These are phyloP conservation scores for Choristoneura rosaceana DNA, from an alignment of 2,888 invertebrate genomes.

Conservation along the genomic window DNA sequence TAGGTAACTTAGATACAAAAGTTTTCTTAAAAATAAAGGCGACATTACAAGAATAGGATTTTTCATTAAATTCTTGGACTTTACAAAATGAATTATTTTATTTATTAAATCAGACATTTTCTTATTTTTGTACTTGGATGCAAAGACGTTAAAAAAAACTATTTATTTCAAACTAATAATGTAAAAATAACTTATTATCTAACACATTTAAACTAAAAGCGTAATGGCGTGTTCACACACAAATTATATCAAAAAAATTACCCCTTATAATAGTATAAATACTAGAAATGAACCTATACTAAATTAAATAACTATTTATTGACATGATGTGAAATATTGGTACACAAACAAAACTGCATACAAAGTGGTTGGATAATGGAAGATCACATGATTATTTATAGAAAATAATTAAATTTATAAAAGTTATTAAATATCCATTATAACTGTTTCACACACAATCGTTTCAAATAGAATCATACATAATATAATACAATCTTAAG, in stretches of 20 bases:
- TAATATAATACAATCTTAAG: neutral
- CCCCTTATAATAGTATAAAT: constrained; percentile 35
- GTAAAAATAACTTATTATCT: constrained; percentile 23
- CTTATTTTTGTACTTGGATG: constrained; percentile 20
- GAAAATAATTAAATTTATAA: constrained; percentile 8
- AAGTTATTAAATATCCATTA: neutral
- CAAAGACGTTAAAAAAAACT: neutral
- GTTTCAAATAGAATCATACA: constrained; percentile 16
- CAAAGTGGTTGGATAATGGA: constrained; percentile 13
- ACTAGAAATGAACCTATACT: constrained; percentile 31
- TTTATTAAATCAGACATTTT: constrained; percentile 5
- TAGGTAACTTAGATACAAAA: constrained; percentile 22
- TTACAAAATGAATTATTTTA: constrained; percentile 2
- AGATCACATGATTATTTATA: constrained; percentile 28
- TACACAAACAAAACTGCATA: constrained; percentile 12
- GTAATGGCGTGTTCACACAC: constrained; percentile 39
- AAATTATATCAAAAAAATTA: constrained; percentile 31
- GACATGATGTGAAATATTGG: constrained; percentile 22
- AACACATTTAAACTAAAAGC: constrained; percentile 38
- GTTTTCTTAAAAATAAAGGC: constrained; percentile 31
- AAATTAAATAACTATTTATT: constrained; percentile 20
- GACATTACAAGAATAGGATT: constrained; percentile 17
- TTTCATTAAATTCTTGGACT: constrained; percentile 8
- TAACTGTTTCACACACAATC: constrained; percentile 4
- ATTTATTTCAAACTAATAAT: neutral